Evolutionary conservation across 2,113 vertebrate species (phyloP), one percentile per base, ranked within the genome.

Genomic region (Triplophysa rosa): DNA sequence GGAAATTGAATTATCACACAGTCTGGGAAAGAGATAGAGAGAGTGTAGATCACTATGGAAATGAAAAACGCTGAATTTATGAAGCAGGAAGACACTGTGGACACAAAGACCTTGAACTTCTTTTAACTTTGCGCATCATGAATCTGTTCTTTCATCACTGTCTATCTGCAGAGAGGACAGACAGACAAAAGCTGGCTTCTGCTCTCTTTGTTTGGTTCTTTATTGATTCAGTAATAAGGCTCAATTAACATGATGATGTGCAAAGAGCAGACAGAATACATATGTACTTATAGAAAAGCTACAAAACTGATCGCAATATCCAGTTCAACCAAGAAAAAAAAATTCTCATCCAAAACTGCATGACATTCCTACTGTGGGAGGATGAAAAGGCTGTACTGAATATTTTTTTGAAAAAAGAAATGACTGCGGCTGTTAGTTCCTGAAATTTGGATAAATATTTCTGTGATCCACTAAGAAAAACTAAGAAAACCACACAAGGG

Each of bases 41-140:
- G 37, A 17, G 29, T 58, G n/a, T 59, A 56, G n/a, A 73, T 72
- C 54, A 23, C 3, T 19, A 72, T 37, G 70, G 70, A 72, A 59
- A 59, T 59, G 7, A 42, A 19, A 19, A 69, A 59, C 54, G 59
- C 11, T 2, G 45, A 19, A 74, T 74, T 19, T 73, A 73, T 54
- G 56, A 73, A 33, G 17, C 56, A 45, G 56, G 54, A 58, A 63
- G 40, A 23, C 14, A 62, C 37, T 62, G 58, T 23, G 24, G 49
- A 70, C 23, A n/a, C 17, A 56, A 23, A 74, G 58, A 26, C 56
- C 70, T 73, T 73, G 29, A 47, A 74, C 59, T 74, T 42, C 2
- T 61, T 17, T 45, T 23, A 26, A 37, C 54, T 23, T 10, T 29
- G 67, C 19, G 40, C 52, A 42, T 23, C 40, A 62, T 10, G n/a